A percentile compares a stretch with the other conserved stretches of the same genome.
phyloP scores from a whole-genome alignment of 2,888 invertebrate species.

The Nysson spinosus region DNA sequence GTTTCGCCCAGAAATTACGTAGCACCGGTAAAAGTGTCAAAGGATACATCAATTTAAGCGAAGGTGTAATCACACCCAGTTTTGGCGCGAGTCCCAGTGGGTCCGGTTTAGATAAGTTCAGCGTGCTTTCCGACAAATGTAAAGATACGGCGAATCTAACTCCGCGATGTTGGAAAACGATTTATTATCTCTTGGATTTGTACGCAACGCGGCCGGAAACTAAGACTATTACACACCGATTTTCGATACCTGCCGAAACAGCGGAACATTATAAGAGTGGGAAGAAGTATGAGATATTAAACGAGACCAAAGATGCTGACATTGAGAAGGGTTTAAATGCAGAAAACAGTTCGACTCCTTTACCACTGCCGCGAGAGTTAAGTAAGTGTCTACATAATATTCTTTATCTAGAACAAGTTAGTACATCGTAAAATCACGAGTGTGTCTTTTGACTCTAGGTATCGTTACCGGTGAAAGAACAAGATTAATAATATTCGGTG shows the following conservation, averaged over 20 bases:
- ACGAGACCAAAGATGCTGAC: constrained; percentile 81
- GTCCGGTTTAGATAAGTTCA: constrained; percentile 79
- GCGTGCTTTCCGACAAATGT: constrained; percentile 79
- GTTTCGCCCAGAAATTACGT: constrained; percentile 91
- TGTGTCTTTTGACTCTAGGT: constrained; percentile 62
- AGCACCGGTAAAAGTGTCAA: constrained; percentile 92
- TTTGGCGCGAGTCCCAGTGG: constrained; percentile 82
- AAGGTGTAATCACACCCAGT: constrained; percentile 85
- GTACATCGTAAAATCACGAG: constrained; percentile 5
- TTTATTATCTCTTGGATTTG: constrained; percentile 93
- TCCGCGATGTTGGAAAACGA: constrained; percentile 95
- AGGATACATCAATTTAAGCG: constrained; percentile 90
- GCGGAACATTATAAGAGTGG: constrained; percentile 84
- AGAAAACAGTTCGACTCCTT: constrained; percentile 76
- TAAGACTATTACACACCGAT: constrained; percentile 91
- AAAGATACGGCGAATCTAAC: constrained; percentile 77
- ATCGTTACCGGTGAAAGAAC: constrained; percentile 82
- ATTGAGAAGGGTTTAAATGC: constrained; percentile 79
- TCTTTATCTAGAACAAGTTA: background rate
- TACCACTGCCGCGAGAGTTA: constrained; percentile 74
- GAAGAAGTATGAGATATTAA: constrained; percentile 80
- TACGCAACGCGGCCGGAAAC: constrained; percentile 97
- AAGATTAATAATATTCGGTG: constrained; percentile 90
- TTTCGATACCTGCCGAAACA: constrained; percentile 85
- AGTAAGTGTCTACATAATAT: constrained; percentile 65